Percentiles rank a stretch among this genome's conserved stretches.
Evolutionary conservation across 2,797 vertebrate genomes (phyloP).

Genomic region (Naso thynnoides): DNA sequence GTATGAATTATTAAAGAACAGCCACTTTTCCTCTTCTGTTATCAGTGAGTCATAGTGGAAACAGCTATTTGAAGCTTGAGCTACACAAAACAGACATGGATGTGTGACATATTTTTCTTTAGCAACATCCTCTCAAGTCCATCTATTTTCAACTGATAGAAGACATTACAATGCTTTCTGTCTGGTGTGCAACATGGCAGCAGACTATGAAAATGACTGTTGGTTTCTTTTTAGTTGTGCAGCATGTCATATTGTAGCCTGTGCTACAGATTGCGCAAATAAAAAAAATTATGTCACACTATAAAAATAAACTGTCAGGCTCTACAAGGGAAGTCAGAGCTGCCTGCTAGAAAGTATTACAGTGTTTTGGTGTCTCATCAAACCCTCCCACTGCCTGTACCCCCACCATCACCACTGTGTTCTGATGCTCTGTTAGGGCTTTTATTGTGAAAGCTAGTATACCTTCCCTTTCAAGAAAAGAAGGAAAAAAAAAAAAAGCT

Average conservation of each 20-base stretch:
- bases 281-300: background rate
- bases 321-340: background rate
- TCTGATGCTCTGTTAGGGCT: slow-evolving; percentile 44
- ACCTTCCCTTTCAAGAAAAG: slow-evolving; percentile 73
- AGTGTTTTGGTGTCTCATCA: slow-evolving; percentile 31
- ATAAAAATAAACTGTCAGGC: slow-evolving; percentile 1
- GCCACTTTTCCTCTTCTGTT: slow-evolving; percentile 67
- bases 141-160: slow-evolving; percentile 14
- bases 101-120: slow-evolving; percentile 43
- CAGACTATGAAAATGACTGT: slow-evolving; percentile 23
- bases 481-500: slow-evolving; percentile 75
- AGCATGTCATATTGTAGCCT: background rate
- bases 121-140: slow-evolving; percentile 29
- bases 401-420: slow-evolving; percentile 7
- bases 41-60: slow-evolving; percentile 57
- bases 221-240: background rate
- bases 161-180: slow-evolving; percentile 20
- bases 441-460: slow-evolving; percentile 77
- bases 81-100: slow-evolving; percentile 38
- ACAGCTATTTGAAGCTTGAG: slow-evolving; percentile 45
- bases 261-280: background rate
- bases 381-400: slow-evolving; percentile 31
- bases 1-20: slow-evolving; percentile 74
- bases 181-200: slow-evolving; percentile 39
- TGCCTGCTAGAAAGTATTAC: slow-evolving; percentile 18